Percentiles rank a stretch among this genome's conserved stretches.
phyloP scores from a whole-genome alignment of 2,113 vertebrate genomes.

The Ciconia maguari region DNA sequence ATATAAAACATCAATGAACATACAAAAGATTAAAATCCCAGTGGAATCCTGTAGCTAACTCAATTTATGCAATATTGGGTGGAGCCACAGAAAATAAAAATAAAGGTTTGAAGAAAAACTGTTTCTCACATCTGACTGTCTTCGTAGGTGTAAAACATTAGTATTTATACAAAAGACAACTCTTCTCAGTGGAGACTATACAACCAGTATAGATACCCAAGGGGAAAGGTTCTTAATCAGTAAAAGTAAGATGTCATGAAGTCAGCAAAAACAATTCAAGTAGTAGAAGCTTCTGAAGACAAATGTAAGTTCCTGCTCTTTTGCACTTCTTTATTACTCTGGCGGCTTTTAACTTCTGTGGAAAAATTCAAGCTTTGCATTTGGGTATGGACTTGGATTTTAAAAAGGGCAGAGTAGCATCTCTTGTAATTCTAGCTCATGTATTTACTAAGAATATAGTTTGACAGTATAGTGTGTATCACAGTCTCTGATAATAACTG shows the following conservation, averaged over 20 bases:
- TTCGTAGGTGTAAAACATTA: slow-evolving; percentile 51
- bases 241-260: neutral
- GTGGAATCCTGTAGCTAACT: neutral
- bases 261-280: neutral
- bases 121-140: slow-evolving; percentile 14
- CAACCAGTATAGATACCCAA: neutral
- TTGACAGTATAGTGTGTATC: neutral
- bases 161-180: slow-evolving; percentile 42
- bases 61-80: slow-evolving; percentile 1
- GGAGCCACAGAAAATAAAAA: slow-evolving; percentile 49
- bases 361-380: neutral
- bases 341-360: neutral
- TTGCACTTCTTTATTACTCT: neutral
- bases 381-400: neutral
- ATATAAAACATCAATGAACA: slow-evolving; percentile 24
- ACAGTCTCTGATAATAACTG: neutral
- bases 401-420: neutral
- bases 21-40: slow-evolving; percentile 10
- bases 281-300: neutral
- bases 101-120: slow-evolving; percentile 40
- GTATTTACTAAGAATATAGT: neutral
- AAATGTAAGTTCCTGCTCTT: neutral
- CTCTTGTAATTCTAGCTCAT: neutral
- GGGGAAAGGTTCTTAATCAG: neutral
- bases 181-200: neutral